Percentiles rank a stretch among this genome's conserved stretches.
These are phyloP conservation scores for Luffia ferchaultella DNA, from an alignment of 2,888 invertebrate species.

Conservation along the genomic window DNA sequence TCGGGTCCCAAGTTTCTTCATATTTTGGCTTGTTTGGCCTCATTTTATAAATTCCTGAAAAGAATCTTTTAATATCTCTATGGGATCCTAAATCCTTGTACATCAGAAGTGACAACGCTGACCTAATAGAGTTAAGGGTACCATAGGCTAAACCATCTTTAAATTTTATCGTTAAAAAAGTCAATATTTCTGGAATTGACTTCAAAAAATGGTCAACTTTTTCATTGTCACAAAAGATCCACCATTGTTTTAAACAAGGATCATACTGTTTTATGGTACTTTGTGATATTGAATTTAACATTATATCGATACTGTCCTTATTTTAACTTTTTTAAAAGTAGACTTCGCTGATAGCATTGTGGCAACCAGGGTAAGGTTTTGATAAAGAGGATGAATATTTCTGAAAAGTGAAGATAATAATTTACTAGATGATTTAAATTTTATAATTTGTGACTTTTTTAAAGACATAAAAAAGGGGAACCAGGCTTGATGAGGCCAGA, in stretches of 20 bases:
- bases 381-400: not conserved
- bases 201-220: not conserved
- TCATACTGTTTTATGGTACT: conserved; percentile 1
- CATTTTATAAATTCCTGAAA: conserved; percentile 4
- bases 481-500: conserved; percentile 2
- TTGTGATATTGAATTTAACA: not conserved
- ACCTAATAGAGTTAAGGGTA: not conserved
- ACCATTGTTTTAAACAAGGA: conserved; percentile 2
- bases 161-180: conserved; percentile 2
- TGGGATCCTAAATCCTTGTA: not conserved
- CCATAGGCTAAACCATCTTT: not conserved
- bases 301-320: not conserved
- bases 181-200: not conserved
- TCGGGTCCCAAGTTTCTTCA: conserved; percentile 4
- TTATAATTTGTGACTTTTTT: not conserved
- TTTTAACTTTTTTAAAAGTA: not conserved
- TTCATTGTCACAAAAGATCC: not conserved
- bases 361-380: not conserved
- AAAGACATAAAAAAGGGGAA: not conserved
- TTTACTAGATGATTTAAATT: not conserved
- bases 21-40: conserved; percentile 5
- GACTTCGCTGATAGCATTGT: not conserved
- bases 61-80: conserved; percentile 1
- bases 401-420: conserved; percentile 1
- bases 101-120: not conserved